Conservation (phyloP, 2,113 vertebrate genomes). For the Lophura nycthemera region DNA sequence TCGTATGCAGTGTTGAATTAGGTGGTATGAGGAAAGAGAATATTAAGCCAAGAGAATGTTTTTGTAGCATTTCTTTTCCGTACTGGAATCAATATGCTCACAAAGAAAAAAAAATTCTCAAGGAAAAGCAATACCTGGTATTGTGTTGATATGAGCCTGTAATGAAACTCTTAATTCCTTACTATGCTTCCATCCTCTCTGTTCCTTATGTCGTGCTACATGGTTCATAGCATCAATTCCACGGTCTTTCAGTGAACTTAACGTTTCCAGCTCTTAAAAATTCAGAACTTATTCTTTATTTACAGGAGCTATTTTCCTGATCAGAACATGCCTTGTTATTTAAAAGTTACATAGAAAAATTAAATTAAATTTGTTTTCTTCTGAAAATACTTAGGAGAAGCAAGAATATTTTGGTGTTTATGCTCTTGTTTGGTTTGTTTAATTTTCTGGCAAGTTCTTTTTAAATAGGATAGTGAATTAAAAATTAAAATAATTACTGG, state of each 20-base stretch:
- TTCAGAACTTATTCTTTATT: neutral
- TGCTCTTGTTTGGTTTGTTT: neutral
- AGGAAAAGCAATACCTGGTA: neutral
- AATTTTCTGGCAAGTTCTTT: neutral
- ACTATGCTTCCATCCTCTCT: neutral
- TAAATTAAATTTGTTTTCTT: neutral
- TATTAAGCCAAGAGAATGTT: neutral
- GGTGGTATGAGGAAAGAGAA: neutral
- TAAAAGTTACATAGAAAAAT: neutral
- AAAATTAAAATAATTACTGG: fast-evolving
- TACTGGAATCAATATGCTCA: neutral
- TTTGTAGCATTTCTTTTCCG: neutral
- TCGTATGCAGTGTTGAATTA: neutral
- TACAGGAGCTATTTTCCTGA: neutral
- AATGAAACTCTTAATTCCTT: slow-evolving; percentile 7
- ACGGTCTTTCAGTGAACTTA: neutral
- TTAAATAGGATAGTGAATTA: too few relatives aligned
- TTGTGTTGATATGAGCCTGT: neutral
- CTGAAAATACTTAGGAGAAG: neutral
- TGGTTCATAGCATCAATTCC: slow-evolving; percentile 22
- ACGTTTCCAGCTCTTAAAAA: neutral
- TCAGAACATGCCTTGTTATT: neutral
- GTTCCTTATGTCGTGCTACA: slow-evolving; percentile 9
- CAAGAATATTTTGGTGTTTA: neutral
- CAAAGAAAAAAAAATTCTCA: neutral